Conservation (phyloP, 2,888 invertebrate species). For the Agriopis marginaria region DNA sequence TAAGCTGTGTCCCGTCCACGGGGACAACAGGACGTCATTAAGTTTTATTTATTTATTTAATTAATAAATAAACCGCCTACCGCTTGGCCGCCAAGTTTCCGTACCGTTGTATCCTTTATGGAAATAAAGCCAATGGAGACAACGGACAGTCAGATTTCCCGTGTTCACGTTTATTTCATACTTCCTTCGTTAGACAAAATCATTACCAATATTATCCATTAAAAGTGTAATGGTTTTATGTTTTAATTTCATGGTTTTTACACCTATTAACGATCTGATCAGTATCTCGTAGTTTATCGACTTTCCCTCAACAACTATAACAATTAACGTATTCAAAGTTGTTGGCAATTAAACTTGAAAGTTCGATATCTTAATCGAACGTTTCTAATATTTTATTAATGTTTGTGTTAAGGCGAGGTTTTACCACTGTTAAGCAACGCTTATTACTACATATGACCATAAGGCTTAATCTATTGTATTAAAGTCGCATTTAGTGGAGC, state of each 20-base stretch:
- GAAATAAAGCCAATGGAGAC: too few relatives aligned
- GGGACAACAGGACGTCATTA: too few relatives aligned
- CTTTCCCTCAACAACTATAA: slow-evolving; percentile 14
- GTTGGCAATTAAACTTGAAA: slow-evolving; percentile 13
- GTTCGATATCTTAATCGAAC: slow-evolving; percentile 10
- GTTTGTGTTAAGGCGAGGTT: background rate
- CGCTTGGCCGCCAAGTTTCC: too few relatives aligned
- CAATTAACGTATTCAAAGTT: slow-evolving; percentile 15
- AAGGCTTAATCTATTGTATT: too few relatives aligned
- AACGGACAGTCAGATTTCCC: too few relatives aligned
- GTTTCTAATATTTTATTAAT: slow-evolving; percentile 15
- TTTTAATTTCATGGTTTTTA: slow-evolving; percentile 21
- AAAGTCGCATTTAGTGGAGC: too few relatives aligned
- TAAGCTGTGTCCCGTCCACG: too few relatives aligned
- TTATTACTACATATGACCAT: too few relatives aligned
- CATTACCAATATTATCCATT: background rate
- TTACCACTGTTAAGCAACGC: too few relatives aligned
- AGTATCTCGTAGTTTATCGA: slow-evolving; percentile 14
- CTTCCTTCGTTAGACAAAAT: slow-evolving; percentile 1
- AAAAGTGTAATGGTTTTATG: slow-evolving; percentile 1
- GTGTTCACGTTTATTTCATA: background rate
- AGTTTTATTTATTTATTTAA: too few relatives aligned
- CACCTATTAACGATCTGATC: slow-evolving; percentile 15
- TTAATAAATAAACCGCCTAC: too few relatives aligned
- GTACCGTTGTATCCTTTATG: too few relatives aligned